Evolutionary conservation across 1,140 invertebrate genomes (phyloP), one percentile per base, ranked within the genome.

Genomic region (Holcopasites calliopsidis): DNA sequence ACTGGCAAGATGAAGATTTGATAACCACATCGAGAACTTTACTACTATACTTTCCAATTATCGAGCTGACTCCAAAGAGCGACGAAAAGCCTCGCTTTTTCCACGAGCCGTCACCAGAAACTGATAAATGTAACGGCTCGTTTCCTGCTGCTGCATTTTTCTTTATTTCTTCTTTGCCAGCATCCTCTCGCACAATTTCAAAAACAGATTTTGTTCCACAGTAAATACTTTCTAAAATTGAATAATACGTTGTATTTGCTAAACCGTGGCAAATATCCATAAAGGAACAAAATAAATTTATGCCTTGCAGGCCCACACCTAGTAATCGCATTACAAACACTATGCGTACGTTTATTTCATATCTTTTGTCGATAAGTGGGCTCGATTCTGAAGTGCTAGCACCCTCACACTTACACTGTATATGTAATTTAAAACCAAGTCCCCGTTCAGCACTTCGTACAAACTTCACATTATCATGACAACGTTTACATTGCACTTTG

Each of bases 31-130:
- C 61, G 2, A 64, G 23, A 11, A 64, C 31, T 64, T 64, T 64
- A 47, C 18, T 49, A n/a, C 18, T 11, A 44, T 28, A 64, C 61
- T 74, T 64, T 0, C 68, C 77, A 55, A 79, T 79, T 21, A 82
- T n/a, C 21, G 61, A 35, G 16, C 18, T 21, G 3, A 82, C 42
- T 6, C 80, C 80, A 44, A 71, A 31, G 1, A 73, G 38, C 26
- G 74, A 77, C 1, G 52, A 54, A 52, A 73, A 76, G 0, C 75
- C 81, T 70, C 75, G 40, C 58, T 75, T 76, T 18, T 16, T 31
- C 81, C 81, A 83, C 0, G 76, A 60, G 5, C 76, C 79, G 71
- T 84, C 76, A 23, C 79, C 82, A 33, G 78, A 81, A 64, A 76
- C 82, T 26, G 69, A 76, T 11, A 81, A 42, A n/a, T 49, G 2